These are phyloP conservation scores for Taenioides sp. DNA, from an alignment of 2,797 vertebrate genomes.

Conservation along the genomic window DNA sequence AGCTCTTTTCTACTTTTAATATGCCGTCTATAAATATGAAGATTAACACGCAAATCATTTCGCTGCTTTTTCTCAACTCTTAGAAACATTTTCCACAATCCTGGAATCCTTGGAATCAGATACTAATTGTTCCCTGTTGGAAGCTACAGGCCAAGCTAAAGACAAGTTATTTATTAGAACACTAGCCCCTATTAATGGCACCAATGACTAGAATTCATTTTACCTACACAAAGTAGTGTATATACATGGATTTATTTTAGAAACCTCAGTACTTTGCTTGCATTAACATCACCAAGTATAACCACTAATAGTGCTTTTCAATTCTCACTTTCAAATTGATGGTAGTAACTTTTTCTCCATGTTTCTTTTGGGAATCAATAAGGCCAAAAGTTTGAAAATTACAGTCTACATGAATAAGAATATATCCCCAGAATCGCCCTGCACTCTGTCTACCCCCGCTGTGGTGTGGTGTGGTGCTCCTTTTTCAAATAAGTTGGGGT, in stretches of 20 bases:
- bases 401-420: constrained; percentile 9
- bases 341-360: constrained; percentile 1
- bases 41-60: too few relatives aligned
- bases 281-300: background rate
- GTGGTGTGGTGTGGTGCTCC: constrained; percentile 13
- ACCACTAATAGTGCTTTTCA: constrained; percentile 15
- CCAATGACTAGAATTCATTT: constrained; percentile 63
- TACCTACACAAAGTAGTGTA: constrained; percentile 15
- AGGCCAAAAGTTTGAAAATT: constrained; percentile 10
- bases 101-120: background rate
- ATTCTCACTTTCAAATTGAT: constrained; percentile 10
- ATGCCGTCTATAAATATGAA: too few relatives aligned
- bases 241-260: background rate
- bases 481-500: constrained; percentile 19
- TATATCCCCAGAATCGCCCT: background rate
- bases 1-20: too few relatives aligned
- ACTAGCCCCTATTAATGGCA: constrained; percentile 33
- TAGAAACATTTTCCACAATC: background rate
- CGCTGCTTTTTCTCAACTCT: background rate
- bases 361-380: constrained; percentile 14
- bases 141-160: background rate
- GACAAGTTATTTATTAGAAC: background rate
- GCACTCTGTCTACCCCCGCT: constrained; percentile 15
- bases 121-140: background rate
- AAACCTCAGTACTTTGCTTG: background rate